A percentile compares a stretch with the other conserved stretches of the same genome.
These are phyloP conservation scores for Chamaetylas fuelleborni DNA, from an alignment of 2,113 vertebrate genomes.

Conservation along the genomic window DNA sequence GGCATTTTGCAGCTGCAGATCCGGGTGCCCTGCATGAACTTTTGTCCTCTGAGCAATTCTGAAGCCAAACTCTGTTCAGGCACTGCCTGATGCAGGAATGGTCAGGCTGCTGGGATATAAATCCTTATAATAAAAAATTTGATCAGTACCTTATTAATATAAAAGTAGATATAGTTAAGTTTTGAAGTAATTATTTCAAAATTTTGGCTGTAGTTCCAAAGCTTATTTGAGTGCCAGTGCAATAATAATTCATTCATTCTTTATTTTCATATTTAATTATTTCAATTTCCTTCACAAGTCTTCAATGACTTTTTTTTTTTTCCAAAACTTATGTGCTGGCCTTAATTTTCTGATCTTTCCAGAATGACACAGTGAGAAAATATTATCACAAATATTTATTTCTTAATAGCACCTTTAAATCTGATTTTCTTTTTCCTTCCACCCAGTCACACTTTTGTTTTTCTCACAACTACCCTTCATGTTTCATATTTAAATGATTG, in stretches of 20 bases:
- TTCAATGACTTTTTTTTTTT: not conserved
- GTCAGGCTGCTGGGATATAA: fast-evolving
- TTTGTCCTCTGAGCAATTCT: fast-evolving
- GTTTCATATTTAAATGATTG: not conserved
- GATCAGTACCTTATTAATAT: fast-evolving
- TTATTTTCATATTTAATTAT: not conserved
- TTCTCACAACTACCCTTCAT: not conserved
- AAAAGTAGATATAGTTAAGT: not conserved
- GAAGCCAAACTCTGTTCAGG: not conserved
- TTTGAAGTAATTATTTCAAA: not conserved
- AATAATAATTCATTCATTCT: fast-evolving
- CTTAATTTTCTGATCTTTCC: not conserved
- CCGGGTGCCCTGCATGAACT: fast-evolving
- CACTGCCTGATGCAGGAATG: fast-evolving
- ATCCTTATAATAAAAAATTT: not conserved
- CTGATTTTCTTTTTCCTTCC: not conserved
- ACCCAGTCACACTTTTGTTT: not conserved
- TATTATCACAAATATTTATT: not conserved
- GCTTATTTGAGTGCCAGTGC: fast-evolving
- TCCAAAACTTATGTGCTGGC: fast-evolving
- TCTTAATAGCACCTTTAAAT: not conserved
- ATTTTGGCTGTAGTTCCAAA: fast-evolving
- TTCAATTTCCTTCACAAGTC: not conserved
- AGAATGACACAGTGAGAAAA: not conserved
- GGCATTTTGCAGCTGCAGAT: not conserved